Evolutionary conservation across 2,113 vertebrate genomes (phyloP).

Genomic region (Urocitellus parryii): DNA sequence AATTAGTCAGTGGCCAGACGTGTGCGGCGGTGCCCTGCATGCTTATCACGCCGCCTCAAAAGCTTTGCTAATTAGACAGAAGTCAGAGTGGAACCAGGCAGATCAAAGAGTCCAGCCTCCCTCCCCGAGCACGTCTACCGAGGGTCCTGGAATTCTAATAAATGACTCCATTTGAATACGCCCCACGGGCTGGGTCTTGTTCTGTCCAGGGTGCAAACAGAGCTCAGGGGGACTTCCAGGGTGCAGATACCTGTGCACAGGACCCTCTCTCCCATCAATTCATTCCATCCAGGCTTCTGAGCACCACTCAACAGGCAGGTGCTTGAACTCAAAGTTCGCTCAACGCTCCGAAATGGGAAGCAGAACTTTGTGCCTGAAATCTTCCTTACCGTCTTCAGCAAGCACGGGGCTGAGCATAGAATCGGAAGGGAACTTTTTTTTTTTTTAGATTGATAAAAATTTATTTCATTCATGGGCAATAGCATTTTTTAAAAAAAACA

Average conservation of each 20-base stretch:
- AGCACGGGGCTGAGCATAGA: not conserved
- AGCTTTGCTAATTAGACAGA: conserved; percentile 81
- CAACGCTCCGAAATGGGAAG: not conserved
- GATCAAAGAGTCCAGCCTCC: conserved; percentile 77
- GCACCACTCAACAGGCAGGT: not conserved
- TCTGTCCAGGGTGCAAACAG: not conserved
- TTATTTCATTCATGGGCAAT: not conserved
- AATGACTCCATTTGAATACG: not conserved
- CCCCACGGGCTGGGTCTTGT: not conserved
- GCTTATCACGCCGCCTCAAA: conserved; percentile 80
- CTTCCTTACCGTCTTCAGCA: not conserved
- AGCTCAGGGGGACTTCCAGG: not conserved
- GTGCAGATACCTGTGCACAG: not conserved
- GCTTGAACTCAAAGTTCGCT: not conserved
- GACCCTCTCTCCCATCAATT: not conserved
- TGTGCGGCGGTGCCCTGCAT: conserved; percentile 72
- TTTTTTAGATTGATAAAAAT: conserved; percentile 29
- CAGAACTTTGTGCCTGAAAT: not conserved
- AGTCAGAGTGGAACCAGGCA: conserved; percentile 76
- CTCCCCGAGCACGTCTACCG: conserved; percentile 54
- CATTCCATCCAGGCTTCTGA: not conserved
- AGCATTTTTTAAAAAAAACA: conserved; percentile 28
- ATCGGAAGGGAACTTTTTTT: no score
- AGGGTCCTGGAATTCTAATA: conserved; percentile 76
- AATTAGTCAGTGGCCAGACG: conserved; percentile 82